Base-by-base conservation (phyloP, 2,113 vertebrate genomes). In the Grammomys dolichurus region DNA sequence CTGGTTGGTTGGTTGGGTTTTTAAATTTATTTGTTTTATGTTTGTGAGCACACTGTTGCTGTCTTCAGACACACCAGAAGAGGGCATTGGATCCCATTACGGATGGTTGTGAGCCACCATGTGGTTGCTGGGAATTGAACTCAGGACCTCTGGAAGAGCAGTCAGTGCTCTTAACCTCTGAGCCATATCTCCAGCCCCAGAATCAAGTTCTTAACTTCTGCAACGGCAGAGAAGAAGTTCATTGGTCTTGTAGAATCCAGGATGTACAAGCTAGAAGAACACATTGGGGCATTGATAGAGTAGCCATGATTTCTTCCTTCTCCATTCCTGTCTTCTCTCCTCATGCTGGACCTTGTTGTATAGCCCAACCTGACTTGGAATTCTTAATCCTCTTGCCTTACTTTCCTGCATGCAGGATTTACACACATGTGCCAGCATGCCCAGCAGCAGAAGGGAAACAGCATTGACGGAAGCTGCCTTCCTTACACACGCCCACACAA, bases 391-490 rank as follows among this genome's bases (percentile, higher is more conserved):
- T 85, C n/a, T n/a, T 72, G 48, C 22, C 33, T 43, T 48, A 33
- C 16, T 48, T 31, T 86, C 60, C 43, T 48, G 43, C 43, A 48
- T 33, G 43, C 63, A 10, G 67, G 86, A 56, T 72, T 60, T 40
- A 36, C 48, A 72, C 1, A 0, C 3, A 9, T 87, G 33, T 51
- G 17, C 85, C 11, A 36, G 43, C 63, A 31, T 26, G 20, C 5
- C 80, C 85, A 87, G 65, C n/a, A 31, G 24, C 26, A 26, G 6
- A 16, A 7, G 7, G 56, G 56, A 86, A 40, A 80, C 24, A 24
- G 60, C 0, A 0, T 16, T 33, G 6, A 28, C 2, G 43, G 81
- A 60, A 31, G 48, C 13, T 13, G 12, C 1, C 13, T 60, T 31
- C 24, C 20, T 69, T 31, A 46, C 48, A 4, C 28, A 24, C 2